These are phyloP conservation scores for Podabrus alpinus DNA, from an alignment of 2,888 invertebrate genomes.

Conservation along the genomic window DNA sequence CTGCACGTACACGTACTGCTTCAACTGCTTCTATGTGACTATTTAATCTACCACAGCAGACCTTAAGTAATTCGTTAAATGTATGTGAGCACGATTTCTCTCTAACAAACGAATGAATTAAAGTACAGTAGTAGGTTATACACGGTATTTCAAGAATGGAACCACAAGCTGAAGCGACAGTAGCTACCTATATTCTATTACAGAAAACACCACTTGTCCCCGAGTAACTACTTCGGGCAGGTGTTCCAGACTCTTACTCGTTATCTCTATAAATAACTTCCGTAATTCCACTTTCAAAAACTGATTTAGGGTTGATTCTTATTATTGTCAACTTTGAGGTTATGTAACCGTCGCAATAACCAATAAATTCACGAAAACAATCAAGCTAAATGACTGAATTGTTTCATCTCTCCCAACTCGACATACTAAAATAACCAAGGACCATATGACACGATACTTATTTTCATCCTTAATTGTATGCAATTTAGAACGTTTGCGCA, in stretches of 20 bases:
- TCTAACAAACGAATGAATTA: background rate
- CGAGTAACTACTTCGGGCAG: background rate
- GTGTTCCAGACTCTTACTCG: background rate
- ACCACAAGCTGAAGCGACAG: background rate
- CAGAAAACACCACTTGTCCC: background rate
- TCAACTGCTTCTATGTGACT: constrained; percentile 10
- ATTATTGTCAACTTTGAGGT: background rate
- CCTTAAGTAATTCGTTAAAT: constrained; percentile 2
- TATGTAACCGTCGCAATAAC: background rate
- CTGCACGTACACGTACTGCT: constrained; percentile 11
- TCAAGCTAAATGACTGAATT: too few relatives aligned
- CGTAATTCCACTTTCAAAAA: background rate
- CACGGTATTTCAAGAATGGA: background rate
- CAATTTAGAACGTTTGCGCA: too few relatives aligned
- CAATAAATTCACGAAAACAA: too few relatives aligned
- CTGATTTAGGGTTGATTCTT: background rate
- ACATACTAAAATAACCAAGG: too few relatives aligned
- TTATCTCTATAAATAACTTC: background rate
- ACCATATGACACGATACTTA: too few relatives aligned
- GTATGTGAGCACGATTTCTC: constrained; percentile 2
- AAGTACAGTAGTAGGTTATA: background rate
- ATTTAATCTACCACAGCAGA: constrained; percentile 4
- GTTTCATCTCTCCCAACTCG: too few relatives aligned
- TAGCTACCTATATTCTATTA: background rate
- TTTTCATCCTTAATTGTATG: too few relatives aligned